Evolutionary conservation across 2,797 vertebrate genomes (phyloP), one percentile per base, ranked within the genome.

Genomic region (Carduelis carduelis): DNA sequence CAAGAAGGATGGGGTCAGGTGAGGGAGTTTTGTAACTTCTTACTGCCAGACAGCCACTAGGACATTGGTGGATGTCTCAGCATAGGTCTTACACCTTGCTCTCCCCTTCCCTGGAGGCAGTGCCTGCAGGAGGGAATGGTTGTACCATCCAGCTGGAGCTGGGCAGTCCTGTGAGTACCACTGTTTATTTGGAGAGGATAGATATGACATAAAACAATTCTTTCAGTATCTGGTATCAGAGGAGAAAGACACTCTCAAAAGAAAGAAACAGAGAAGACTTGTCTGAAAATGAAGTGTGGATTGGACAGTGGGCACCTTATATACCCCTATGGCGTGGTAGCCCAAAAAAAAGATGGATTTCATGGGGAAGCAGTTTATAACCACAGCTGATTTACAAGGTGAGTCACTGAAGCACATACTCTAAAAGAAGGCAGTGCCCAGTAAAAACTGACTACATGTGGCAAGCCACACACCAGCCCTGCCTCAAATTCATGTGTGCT

Each of bases 381-480:
- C 87, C 89, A 39, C 89, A 93, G 74, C 66, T 95, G 93, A 94
- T 91, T 94, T 96, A 72, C 85, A 95, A 95, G 95, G 91, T 96
- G 95, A 96, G 94, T 95, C 94, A 94, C 60, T 84, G 83, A 66
- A 86, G 89, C 47, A 84, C 80, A 59, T 64, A 90, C 80, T 90
- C 90, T 91, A 89, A 95, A 95, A 93, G 89, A 88, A 89, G 71
- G 63, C 95, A 91, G 65, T 72, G 76, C 78, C 41, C 57, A 83
- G 87, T 93, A 90, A 95, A 93, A 95, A 84, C 17, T 79, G 87
- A 84, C 82, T 88, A 27, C 68, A 84, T 82, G 80, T 68, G 89
- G 96, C 91, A 96, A 94, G 87, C 94, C 93, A 74, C 93, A 95
- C 6, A 2, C 18, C 85, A 89, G 66, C 77, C 77, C 89, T 93